Evolutionary conservation across 1,140 invertebrate genomes (phyloP), one percentile per base, ranked within the genome.

Genomic region (Nylanderia fulva): DNA sequence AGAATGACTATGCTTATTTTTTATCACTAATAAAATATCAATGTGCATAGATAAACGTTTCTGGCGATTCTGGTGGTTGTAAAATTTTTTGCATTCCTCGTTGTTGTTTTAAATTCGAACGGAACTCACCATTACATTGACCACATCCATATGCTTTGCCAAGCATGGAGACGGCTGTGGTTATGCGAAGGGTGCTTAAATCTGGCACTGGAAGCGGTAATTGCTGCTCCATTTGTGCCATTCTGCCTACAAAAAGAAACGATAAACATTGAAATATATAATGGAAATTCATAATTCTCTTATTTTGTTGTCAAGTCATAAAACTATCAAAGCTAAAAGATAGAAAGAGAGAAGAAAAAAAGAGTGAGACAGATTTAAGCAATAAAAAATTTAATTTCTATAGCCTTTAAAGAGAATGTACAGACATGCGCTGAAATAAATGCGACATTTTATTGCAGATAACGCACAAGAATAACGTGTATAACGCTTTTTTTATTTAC

Each of bases 71-170:
- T n/a, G n/a, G n/a, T n/a, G 29, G 13, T 61, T n/a, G 6, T 2
- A 7, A 79, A 5, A 36, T 27, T 24, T 54, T 24, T 13, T 21
- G 9, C 33, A 13, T 45, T 52, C 8, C 15, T 39, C 75, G n/a
- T 91, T 92, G 90, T 48, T 48, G 15, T 0, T 90, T 92, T 91
- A 85, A 82, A 83, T 48, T 48, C 36, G 87, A 89, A 91, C 86
- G 36, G 27, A 84, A 91, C 92, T 94, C 87, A 95, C 95, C 95
- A 84, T 93, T 95, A 86, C 95, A 95, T 91, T 95, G 94, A 90
- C 94, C 95, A 92, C 94, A 95, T 88, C 96, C 96, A 88, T 96
- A 96, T 39, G 95, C 95, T 93, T 96, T 96, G 36, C 95, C 95
- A 76, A 96, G 94, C 90, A 96, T 95, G 69, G 95, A 96, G 82